These are phyloP conservation scores for Acanthochromis polyacanthus DNA, from an alignment of 2,113 vertebrate species.

Conservation along the genomic window DNA sequence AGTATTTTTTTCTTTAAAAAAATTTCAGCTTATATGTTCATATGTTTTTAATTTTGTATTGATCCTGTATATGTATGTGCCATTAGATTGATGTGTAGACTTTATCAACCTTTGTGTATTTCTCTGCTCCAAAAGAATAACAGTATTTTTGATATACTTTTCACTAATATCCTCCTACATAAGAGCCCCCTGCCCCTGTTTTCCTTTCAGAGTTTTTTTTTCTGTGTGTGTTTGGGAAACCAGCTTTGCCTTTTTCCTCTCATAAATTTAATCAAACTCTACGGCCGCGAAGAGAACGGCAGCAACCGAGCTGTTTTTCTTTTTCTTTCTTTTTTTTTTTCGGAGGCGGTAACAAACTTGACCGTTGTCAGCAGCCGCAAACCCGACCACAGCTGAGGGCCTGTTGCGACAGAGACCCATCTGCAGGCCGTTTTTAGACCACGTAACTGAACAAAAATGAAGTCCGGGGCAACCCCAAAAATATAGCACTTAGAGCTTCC, in stretches of 20 bases:
- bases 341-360: not conserved
- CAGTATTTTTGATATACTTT: constrained; percentile 87
- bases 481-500: constrained; percentile 41
- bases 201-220: constrained; percentile 7
- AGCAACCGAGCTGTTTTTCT: constrained; percentile 19
- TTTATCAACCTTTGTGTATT: constrained; percentile 83
- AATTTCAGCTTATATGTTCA: constrained; percentile 85
- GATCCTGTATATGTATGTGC: constrained; percentile 86
- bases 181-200: constrained; percentile 31
- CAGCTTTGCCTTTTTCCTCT: constrained; percentile 50
- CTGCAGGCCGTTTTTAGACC: constrained; percentile 20
- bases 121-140: constrained; percentile 85
- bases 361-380: constrained; percentile 32
- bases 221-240: constrained; percentile 31
- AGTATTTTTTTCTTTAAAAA: constrained; percentile 81
- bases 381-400: constrained; percentile 21
- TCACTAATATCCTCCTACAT: constrained; percentile 80
- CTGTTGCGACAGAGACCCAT: constrained; percentile 15
- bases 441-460: constrained; percentile 1
- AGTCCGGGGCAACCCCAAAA: constrained; percentile 30
- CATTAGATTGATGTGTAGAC: constrained; percentile 87
- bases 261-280: constrained; percentile 48
- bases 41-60: constrained; percentile 86
- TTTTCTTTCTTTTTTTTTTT: too few species aligned
- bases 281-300: constrained; percentile 53